Conservation (phyloP, 1,140 invertebrate genomes). For the Magallana angulata region DNA sequence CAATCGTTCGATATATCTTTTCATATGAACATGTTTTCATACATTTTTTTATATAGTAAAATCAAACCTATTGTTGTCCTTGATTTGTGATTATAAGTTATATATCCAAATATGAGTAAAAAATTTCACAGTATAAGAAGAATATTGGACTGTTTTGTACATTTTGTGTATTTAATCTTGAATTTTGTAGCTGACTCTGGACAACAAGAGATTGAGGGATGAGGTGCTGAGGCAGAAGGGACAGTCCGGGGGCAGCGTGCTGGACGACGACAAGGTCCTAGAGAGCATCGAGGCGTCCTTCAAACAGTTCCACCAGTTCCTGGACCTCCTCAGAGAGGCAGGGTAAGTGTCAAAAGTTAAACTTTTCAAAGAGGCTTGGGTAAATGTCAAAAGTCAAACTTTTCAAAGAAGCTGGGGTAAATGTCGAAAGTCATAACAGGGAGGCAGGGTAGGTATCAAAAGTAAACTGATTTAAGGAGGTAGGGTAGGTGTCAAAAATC, state of each 20-base stretch:
- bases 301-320: constrained; percentile 77
- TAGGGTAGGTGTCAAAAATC: too few relatives aligned
- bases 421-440: background rate
- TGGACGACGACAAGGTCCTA: constrained; percentile 76
- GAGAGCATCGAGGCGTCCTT: constrained; percentile 77
- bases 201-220: constrained; percentile 66
- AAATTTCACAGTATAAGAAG: too few relatives aligned
- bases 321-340: constrained; percentile 77
- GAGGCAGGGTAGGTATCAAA: too few relatives aligned
- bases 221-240: constrained; percentile 62
- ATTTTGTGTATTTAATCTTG: too few relatives aligned
- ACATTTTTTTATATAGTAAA: too few relatives aligned
- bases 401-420: background rate
- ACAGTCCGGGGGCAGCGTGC: constrained; percentile 50
- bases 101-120: too few relatives aligned
- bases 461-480: too few relatives aligned
- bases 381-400: constrained; percentile 56
- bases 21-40: too few relatives aligned
- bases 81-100: too few relatives aligned
- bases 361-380: constrained; percentile 45
- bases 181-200: constrained; percentile 66
- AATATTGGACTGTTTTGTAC: too few relatives aligned
- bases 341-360: constrained; percentile 64
- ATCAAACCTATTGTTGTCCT: too few relatives aligned
- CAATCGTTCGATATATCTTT: too few relatives aligned